Conservation (phyloP, 2,113 vertebrate genomes). For the Eupsittula cactorum region DNA sequence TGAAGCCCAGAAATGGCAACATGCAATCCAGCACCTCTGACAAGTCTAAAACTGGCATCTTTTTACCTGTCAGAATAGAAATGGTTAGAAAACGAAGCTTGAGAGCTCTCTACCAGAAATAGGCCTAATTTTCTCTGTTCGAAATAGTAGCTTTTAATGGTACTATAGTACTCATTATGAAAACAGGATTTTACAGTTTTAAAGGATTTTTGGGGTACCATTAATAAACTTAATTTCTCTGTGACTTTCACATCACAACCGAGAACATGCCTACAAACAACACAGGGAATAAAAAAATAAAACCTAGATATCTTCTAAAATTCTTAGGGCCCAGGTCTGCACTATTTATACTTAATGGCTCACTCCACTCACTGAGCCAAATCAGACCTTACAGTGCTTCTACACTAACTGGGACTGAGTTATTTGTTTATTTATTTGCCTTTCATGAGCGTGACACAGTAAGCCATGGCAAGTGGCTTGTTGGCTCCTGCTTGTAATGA, state of each 20-base stretch:
- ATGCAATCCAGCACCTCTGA: neutral
- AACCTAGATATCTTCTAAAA: neutral
- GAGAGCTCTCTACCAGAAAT: neutral
- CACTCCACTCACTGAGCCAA: neutral
- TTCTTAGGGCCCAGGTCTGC: neutral
- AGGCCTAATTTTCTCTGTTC: neutral
- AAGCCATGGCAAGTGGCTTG: neutral
- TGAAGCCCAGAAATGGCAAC: constrained; percentile 43
- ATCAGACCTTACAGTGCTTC: neutral
- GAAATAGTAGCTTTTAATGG: neutral
- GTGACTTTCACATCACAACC: neutral
- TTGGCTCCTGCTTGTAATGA: neutral
- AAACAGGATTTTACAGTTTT: neutral
- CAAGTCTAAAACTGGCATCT: neutral
- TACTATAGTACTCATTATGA: neutral
- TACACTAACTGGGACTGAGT: neutral
- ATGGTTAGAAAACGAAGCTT: neutral
- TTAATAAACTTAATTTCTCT: neutral
- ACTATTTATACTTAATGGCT: neutral
- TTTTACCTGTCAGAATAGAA: neutral
- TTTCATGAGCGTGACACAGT: neutral
- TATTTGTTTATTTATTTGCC: neutral
- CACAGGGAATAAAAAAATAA: neutral
- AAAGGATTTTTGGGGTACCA: neutral
- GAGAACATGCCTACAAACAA: neutral